phyloP scores from a whole-genome alignment of 2,888 invertebrate species.

The Himalopsyche anomala region DNA sequence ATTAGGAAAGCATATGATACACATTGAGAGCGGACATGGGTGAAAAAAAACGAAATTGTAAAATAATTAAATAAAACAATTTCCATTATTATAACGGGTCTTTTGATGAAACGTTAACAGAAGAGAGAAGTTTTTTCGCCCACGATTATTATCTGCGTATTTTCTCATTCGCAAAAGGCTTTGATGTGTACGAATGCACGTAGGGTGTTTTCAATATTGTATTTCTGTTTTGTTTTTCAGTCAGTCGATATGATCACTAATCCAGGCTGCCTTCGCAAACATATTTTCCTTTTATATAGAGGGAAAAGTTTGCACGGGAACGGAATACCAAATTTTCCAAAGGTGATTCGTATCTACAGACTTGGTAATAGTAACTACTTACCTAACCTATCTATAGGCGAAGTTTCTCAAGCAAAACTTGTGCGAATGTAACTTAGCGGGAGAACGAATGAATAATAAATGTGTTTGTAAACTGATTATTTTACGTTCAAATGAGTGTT shows the following conservation, averaged over 20 bases:
- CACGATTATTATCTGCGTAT: slow-evolving; percentile 8
- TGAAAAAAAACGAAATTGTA: no score
- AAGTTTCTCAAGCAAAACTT: background rate
- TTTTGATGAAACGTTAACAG: background rate
- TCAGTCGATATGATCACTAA: slow-evolving; percentile 34
- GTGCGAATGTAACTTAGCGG: no score
- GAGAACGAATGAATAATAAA: no score
- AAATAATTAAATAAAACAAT: no score
- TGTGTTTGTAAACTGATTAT: no score
- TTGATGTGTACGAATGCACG: slow-evolving; percentile 10
- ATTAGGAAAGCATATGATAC: no score
- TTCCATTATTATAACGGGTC: background rate
- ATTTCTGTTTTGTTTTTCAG: slow-evolving; percentile 27
- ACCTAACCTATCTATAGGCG: background rate
- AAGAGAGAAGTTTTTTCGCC: background rate
- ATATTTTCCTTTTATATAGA: slow-evolving; percentile 34
- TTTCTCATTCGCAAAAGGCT: background rate
- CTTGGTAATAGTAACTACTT: slow-evolving; percentile 17
- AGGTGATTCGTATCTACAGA: slow-evolving; percentile 26
- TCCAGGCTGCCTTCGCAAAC: slow-evolving; percentile 19
- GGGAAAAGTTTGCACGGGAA: slow-evolving; percentile 6
- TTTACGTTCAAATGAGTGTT: no score
- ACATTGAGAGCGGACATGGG: no score
- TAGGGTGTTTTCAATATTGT: slow-evolving; percentile 27
- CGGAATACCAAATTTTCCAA: slow-evolving; percentile 16